phyloP scores from a whole-genome alignment of 2,888 invertebrate genomes.

The Pristionchus exspectatus region DNA sequence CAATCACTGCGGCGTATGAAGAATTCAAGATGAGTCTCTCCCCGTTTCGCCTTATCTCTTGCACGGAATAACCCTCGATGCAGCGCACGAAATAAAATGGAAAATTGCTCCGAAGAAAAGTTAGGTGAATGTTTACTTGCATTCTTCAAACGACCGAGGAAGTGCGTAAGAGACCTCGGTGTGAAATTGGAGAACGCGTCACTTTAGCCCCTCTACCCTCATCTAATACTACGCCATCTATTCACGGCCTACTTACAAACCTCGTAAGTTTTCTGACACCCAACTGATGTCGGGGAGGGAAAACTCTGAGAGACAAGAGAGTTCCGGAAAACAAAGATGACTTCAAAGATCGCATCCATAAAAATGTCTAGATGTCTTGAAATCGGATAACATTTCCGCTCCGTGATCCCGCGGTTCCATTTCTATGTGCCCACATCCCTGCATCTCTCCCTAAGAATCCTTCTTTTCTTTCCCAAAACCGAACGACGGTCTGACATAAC shows the following conservation, averaged over 20 bases:
- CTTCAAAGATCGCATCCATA: background rate
- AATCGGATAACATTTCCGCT: background rate
- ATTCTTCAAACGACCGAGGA: background rate
- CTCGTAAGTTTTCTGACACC: background rate
- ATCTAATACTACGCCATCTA: background rate
- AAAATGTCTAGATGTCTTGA: background rate
- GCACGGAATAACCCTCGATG: background rate
- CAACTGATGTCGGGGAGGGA: background rate
- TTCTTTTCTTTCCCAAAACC: background rate
- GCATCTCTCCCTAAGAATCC: background rate
- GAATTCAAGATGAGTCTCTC: background rate
- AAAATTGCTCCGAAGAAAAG: background rate
- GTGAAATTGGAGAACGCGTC: slow-evolving; percentile 9
- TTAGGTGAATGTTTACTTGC: slow-evolving; percentile 1
- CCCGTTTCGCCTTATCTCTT: background rate
- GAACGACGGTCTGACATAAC: background rate
- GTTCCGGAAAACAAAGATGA: background rate
- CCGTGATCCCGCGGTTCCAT: background rate
- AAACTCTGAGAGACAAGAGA: background rate
- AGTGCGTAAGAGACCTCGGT: background rate
- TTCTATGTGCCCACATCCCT: background rate
- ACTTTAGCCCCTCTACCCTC: background rate
- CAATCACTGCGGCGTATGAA: slow-evolving; percentile 40
- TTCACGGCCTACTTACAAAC: background rate
- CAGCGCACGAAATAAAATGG: background rate